Conservation (phyloP, 2,797 vertebrate species). For the Cynodonichthys magdalenae region DNA sequence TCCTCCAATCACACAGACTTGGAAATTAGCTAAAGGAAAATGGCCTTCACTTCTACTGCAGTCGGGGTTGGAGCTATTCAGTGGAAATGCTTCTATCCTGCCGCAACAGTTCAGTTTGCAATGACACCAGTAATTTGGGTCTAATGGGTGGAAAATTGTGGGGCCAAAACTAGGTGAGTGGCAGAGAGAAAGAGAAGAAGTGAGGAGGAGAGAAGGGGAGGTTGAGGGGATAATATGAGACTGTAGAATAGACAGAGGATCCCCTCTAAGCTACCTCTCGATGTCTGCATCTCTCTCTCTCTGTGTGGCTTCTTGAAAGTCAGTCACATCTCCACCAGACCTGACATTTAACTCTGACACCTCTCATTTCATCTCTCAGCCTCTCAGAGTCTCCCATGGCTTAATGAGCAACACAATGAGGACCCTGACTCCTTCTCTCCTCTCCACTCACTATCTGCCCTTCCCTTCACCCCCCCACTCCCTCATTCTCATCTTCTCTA, state of each 20-base stretch:
- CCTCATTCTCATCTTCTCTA: constrained; percentile 58
- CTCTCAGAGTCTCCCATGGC: constrained; percentile 67
- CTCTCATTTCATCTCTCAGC: constrained; percentile 71
- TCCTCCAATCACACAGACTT: constrained; percentile 70
- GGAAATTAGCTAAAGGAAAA: constrained; percentile 70
- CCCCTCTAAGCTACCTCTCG: constrained; percentile 32
- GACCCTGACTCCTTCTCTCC: constrained; percentile 52
- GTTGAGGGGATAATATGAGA: constrained; percentile 58
- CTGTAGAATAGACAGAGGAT: constrained; percentile 35
- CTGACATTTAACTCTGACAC: constrained; percentile 81
- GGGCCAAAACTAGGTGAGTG: constrained; percentile 52
- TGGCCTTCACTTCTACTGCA: constrained; percentile 56
- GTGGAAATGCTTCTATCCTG: constrained; percentile 50
- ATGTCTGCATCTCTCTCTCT: constrained; percentile 3
- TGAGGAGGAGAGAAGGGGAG: constrained; percentile 36
- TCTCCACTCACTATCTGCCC: constrained; percentile 59
- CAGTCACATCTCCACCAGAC: constrained; percentile 65
- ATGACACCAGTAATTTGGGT: constrained; percentile 67
- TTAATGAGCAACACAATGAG: constrained; percentile 80
- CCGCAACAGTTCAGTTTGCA: constrained; percentile 65
- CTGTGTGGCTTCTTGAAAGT: constrained; percentile 57
- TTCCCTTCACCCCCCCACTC: constrained; percentile 64
- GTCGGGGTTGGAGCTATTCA: constrained; percentile 37
- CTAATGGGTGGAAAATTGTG: constrained; percentile 64
- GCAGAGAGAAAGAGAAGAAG: constrained; percentile 36